phyloP scores from a whole-genome alignment of 1,140 invertebrate genomes.

The Watersipora subatra region DNA sequence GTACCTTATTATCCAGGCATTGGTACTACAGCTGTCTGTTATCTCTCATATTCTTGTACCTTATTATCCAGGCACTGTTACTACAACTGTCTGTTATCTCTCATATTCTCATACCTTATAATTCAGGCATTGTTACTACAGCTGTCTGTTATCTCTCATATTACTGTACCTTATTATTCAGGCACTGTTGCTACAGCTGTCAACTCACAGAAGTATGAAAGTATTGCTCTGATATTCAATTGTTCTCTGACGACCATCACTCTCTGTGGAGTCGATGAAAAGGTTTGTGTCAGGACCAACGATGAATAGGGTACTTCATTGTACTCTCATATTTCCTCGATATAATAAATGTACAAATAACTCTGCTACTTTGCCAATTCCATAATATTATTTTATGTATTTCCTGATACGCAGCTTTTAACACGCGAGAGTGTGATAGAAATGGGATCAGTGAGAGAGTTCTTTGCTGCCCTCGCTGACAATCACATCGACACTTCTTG shows the following conservation, averaged over 20 bases:
- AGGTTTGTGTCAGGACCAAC: constrained; percentile 17
- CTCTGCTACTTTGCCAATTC: neutral
- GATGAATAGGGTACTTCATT: too few species aligned
- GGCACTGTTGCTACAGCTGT: constrained; percentile 16
- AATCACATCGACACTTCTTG: constrained; percentile 19
- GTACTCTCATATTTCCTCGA: neutral
- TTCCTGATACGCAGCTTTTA: constrained; percentile 14
- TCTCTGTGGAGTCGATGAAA: constrained; percentile 37
- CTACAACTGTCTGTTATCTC: too few species aligned
- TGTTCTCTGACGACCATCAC: constrained; percentile 36
- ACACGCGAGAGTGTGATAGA: constrained; percentile 23
- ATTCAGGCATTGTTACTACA: too few species aligned
- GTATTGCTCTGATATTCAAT: constrained; percentile 39
- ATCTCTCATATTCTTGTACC: too few species aligned
- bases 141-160: too few species aligned
- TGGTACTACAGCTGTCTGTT: too few species aligned
- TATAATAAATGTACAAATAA: constrained; percentile 3
- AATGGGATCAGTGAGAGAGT: constrained; percentile 27
- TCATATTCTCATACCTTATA: too few species aligned
- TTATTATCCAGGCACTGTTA: too few species aligned
- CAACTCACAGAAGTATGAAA: constrained; percentile 24
- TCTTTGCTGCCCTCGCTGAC: constrained; percentile 25
- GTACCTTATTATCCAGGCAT: too few species aligned
- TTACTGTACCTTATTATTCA: too few species aligned
- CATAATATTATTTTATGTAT: neutral